Base-by-base conservation (phyloP, 2,888 invertebrate genomes). In the Lysandra coridon region DNA sequence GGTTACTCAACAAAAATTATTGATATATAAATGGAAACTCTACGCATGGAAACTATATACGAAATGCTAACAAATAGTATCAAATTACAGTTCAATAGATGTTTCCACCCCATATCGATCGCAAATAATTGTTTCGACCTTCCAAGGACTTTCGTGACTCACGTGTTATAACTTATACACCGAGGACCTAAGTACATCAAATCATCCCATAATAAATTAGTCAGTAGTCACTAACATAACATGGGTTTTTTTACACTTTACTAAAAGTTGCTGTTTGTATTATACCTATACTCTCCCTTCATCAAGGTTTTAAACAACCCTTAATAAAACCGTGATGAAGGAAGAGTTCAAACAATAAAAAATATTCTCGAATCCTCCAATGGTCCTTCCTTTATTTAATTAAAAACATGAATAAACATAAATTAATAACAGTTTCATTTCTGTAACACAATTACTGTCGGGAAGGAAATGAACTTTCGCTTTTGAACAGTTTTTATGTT, bases 81-180 rank as follows among this genome's bases (percentile, higher is more conserved):
- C 5, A 14, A 33, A 69, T 69, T 37, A 69, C 37, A 69, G 33
- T 33, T 69, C 69, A 37, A 69, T 69, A 37, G 69, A 69, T 23
- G 30, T 64, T 64, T 12, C 17, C 37, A 37, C 74, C 23, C 44
- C 30, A 53, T 75, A 75, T 75, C 23, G 75, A 75, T 57, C 76
- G 76, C 49, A 33, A 76, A 76, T 76, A 76, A 76, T 17, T 33
- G 33, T 76, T 57, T 53, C 76, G 57, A 57, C 76, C 76, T 76
- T 17, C 76, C 57, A 76, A 76, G 76, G 76, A 76, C 76, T 57
- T 53, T 53, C 75, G 76, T 76, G 76, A 76, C 76, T 49, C 49
- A 53, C 76, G 53, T 53, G 57, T 33, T 57, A 23, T 75, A 53
- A 53, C 49, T 53, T 75, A 76, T 76, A 76, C 57, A 57, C 33